Conservation (phyloP, 1,140 invertebrate species). For the Bombus pascuorum region DNA sequence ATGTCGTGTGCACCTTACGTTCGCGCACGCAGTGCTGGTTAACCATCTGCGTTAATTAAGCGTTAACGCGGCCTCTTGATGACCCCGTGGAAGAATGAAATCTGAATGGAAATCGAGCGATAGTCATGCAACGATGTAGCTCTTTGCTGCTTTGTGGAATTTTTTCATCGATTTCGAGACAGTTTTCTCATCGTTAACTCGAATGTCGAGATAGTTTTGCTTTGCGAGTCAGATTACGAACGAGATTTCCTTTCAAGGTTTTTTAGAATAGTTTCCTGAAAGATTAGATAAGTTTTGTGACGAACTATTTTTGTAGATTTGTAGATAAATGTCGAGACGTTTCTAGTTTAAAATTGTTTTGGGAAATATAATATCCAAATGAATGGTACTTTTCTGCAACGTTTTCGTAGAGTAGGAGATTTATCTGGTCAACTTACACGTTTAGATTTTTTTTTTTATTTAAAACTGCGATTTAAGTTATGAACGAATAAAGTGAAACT, state of each 20-base stretch:
- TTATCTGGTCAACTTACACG: too few relatives aligned
- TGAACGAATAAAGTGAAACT: too few relatives aligned
- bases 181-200: not conserved
- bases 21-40: not conserved
- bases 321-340: too few relatives aligned
- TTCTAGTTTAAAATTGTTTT: too few relatives aligned
- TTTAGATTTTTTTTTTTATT: too few relatives aligned
- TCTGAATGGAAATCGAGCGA: not conserved
- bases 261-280: too few relatives aligned
- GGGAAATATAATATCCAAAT: too few relatives aligned
- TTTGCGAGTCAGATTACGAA: not conserved
- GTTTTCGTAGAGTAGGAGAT: too few relatives aligned
- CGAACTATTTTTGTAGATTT: too few relatives aligned
- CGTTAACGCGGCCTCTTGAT: not conserved
- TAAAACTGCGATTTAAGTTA: too few relatives aligned
- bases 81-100: not conserved
- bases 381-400: too few relatives aligned
- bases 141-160: not conserved
- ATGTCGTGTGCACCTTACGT: not conserved
- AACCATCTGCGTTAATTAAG: slow-evolving; percentile 28
- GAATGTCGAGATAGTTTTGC: not conserved
- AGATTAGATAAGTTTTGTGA: not conserved
- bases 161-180: not conserved
- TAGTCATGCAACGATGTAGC: fast-evolving
- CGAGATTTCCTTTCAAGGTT: not conserved